These are phyloP conservation scores for Diaphora mendica DNA, from an alignment of 2,888 invertebrate species.

Conservation along the genomic window DNA sequence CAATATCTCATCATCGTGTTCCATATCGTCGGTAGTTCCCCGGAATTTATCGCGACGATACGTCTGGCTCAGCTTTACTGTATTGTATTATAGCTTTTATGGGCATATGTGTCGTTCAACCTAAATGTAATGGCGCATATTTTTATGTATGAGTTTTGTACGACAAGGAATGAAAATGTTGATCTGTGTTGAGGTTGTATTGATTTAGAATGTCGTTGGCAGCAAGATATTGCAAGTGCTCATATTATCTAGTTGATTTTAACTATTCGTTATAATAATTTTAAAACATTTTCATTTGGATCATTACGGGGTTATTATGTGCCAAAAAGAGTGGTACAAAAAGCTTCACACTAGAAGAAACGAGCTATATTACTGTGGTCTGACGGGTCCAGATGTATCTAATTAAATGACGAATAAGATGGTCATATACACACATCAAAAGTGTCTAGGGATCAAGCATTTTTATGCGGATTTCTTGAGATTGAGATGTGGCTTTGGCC, in stretches of 20 bases:
- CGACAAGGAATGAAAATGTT: conserved; percentile 3
- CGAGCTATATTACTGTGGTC: no score
- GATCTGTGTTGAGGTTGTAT: not conserved
- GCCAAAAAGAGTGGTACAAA: no score
- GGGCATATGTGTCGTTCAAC: conserved; percentile 24
- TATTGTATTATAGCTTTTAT: conserved; percentile 28
- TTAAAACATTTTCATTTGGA: not conserved
- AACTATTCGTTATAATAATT: not conserved
- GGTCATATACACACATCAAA: no score
- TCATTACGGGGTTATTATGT: no score
- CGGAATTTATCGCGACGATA: conserved; percentile 28
- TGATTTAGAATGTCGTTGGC: not conserved
- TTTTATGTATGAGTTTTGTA: conserved; percentile 7
- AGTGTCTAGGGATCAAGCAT: no score
- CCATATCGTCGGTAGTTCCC: conserved; percentile 23
- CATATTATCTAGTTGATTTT: not conserved
- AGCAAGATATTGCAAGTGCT: not conserved
- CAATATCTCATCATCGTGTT: conserved; percentile 7
- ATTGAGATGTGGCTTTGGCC: no score
- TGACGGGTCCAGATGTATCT: no score
- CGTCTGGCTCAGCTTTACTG: conserved; percentile 28
- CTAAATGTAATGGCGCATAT: conserved; percentile 19
- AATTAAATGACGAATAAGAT: no score
- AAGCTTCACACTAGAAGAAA: no score
- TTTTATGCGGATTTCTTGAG: no score